Percentiles rank a stretch among this genome's conserved stretches.
phyloP scores from a whole-genome alignment of 2,113 vertebrate genomes.

The Pionites leucogaster region DNA sequence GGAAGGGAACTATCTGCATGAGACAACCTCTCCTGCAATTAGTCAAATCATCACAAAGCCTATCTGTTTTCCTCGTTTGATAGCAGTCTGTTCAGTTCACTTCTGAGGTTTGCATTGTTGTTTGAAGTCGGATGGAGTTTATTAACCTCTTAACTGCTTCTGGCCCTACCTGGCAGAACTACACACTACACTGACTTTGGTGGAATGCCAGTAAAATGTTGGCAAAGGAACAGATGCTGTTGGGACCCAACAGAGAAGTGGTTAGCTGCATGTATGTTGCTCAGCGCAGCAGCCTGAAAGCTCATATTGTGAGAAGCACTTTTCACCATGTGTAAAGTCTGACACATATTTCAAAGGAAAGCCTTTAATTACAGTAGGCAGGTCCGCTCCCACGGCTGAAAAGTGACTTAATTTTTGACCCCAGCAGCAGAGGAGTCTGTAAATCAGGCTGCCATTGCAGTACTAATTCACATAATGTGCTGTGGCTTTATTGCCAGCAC shows the following conservation, averaged over 20 bases:
- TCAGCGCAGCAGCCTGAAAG: conserved; percentile 27
- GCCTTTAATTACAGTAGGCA: conserved; percentile 53
- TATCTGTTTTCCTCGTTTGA: conserved; percentile 41
- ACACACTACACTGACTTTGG: background rate
- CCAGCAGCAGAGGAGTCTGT: background rate
- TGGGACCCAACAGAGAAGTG: conserved; percentile 54
- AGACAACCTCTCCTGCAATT: background rate
- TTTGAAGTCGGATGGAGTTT: conserved; percentile 25
- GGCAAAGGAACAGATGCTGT: conserved; percentile 47
- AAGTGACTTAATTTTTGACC: conserved; percentile 57
- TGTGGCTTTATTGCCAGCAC: background rate
- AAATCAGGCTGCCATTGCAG: conserved; percentile 5
- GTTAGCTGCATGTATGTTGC: conserved; percentile 50
- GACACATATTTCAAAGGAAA: conserved; percentile 66
- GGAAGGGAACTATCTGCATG: background rate
- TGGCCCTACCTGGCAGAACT: conserved; percentile 38
- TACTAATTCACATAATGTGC: background rate
- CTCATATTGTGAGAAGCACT: conserved; percentile 51
- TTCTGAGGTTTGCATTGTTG: background rate
- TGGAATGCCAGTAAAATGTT: conserved; percentile 50
- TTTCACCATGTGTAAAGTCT: conserved; percentile 52
- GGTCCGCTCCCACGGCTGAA: background rate
- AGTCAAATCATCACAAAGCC: conserved; percentile 37
- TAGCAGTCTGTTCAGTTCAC: background rate
- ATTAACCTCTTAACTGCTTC: conserved; percentile 53